Base-by-base conservation (phyloP, 2,113 vertebrate genomes). In the Bubalus kerabau region DNA sequence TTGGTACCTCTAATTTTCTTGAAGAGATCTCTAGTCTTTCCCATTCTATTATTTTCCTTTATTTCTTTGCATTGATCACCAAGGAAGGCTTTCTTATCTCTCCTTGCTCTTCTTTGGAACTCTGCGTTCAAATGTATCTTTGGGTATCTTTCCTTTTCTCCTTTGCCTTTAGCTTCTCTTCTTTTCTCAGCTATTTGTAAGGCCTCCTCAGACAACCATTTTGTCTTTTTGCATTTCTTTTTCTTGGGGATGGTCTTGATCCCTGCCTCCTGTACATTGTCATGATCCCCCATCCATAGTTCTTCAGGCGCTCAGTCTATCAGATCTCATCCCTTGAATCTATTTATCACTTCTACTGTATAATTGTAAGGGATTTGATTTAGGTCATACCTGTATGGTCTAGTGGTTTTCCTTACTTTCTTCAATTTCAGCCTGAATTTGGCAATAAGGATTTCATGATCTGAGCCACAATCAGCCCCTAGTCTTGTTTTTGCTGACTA, bases 201-300 rank as follows among this genome's bases (percentile, higher is more conserved):
- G n/a, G 19, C 9, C 1, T 23, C 67, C n/a, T 36, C 67, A 23
- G 5, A 71, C n/a, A 71, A 36, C n/a, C 67, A 71, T 71, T 71
- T 36, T 40, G n/a, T 5, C 19, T 23, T 36, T 71, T 40, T 0
- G 0, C n/a, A 23, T 71, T 40, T 71, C 67, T 71, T 71, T 36
- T 36, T 36, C 67, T 36, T 71, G 9, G 19, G 5, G 1, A 40
- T 71, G 19, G 19, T 71, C n/a, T 71, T 71, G 67, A 36, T 71
- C 5, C 2, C n/a, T 36, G n/a, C n/a, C 9, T 71, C 10, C 19
- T 23, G 0, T 23, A 71, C 10, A 71, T 0, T 71, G n/a, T 5
- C 67, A 40, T 36, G 67, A 71, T 9, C 9, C n/a, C 10, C 5
- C 3, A 2, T 71, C 67, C 19, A 12, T 71, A 71, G n/a, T 40